phyloP scores from a whole-genome alignment of 2,113 vertebrate species.

The Neopipo cinnamomea region DNA sequence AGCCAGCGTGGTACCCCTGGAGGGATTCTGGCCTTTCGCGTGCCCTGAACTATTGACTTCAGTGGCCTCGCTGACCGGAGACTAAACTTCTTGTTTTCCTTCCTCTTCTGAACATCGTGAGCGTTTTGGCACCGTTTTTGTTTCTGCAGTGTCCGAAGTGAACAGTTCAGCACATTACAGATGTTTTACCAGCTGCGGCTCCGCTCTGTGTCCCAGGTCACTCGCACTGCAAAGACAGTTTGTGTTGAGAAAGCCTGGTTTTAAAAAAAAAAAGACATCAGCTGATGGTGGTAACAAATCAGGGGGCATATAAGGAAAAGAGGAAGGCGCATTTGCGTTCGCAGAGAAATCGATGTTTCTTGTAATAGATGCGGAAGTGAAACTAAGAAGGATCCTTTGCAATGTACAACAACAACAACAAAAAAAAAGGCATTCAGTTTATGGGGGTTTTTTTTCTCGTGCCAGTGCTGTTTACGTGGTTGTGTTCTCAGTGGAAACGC shows the following conservation, averaged over 20 bases:
- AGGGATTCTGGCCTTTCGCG: not conserved
- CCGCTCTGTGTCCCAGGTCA: rapidly evolving
- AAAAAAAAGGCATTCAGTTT: rapidly evolving
- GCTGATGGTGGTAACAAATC: not conserved
- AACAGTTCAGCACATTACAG: rapidly evolving
- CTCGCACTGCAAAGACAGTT: rapidly evolving
- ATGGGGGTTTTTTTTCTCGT: rapidly evolving
- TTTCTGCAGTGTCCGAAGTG: not conserved
- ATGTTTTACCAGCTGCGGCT: too few species aligned
- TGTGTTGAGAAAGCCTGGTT: too few species aligned
- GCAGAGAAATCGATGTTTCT: rapidly evolving
- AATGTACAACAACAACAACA: too few species aligned
- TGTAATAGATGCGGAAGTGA: rapidly evolving
- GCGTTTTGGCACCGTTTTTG: not conserved
- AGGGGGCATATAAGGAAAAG: not conserved
- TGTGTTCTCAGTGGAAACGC: not conserved
- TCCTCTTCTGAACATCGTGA: not conserved
- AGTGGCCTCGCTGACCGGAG: not conserved
- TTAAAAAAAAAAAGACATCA: too few species aligned
- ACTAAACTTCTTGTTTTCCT: not conserved
- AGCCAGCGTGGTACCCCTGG: too few species aligned
- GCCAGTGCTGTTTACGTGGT: rapidly evolving
- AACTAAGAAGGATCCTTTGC: not conserved
- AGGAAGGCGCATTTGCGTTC: not conserved
- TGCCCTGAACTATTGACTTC: not conserved